Percentiles rank a stretch among this genome's conserved stretches.
Conservation (phyloP, 2,113 vertebrate genomes). For the Varanus komodoensis region DNA sequence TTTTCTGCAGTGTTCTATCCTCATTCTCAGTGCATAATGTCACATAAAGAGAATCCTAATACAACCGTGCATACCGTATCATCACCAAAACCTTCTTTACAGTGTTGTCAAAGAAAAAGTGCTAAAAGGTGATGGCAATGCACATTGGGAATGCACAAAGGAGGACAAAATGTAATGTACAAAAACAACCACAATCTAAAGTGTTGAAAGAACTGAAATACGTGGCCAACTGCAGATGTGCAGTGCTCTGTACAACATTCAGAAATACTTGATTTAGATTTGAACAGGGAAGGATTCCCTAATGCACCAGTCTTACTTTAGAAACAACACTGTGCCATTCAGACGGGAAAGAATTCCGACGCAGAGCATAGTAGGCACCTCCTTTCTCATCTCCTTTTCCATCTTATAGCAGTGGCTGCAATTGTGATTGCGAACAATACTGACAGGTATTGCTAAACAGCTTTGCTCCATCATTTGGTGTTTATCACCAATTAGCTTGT, state of each 20-base stretch:
- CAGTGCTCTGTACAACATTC: neutral
- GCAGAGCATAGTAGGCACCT: too few relatives aligned
- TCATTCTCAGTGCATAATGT: too few relatives aligned
- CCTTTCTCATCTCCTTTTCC: constrained; percentile 21
- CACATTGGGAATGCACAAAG: neutral
- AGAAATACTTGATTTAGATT: neutral
- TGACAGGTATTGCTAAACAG: constrained; percentile 56
- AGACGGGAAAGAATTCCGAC: too few relatives aligned
- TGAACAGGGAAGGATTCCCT: neutral
- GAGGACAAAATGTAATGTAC: neutral
- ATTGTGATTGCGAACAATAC: constrained; percentile 41
- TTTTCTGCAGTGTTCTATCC: too few relatives aligned
- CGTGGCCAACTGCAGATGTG: neutral
- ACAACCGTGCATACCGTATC: neutral
- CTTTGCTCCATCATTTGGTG: constrained; percentile 55
- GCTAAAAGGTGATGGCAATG: neutral
- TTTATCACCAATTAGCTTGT: constrained; percentile 67
- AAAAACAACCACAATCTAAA: neutral
- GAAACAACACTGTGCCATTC: neutral
- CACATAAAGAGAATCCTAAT: neutral
- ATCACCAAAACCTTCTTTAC: neutral
- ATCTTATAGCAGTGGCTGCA: constrained; percentile 25
- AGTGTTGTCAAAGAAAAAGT: neutral
- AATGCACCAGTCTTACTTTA: neutral
- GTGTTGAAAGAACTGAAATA: neutral